Evolutionary conservation across 2,888 invertebrate genomes (phyloP).

Genomic region (Dromius quadrimaculatus): DNA sequence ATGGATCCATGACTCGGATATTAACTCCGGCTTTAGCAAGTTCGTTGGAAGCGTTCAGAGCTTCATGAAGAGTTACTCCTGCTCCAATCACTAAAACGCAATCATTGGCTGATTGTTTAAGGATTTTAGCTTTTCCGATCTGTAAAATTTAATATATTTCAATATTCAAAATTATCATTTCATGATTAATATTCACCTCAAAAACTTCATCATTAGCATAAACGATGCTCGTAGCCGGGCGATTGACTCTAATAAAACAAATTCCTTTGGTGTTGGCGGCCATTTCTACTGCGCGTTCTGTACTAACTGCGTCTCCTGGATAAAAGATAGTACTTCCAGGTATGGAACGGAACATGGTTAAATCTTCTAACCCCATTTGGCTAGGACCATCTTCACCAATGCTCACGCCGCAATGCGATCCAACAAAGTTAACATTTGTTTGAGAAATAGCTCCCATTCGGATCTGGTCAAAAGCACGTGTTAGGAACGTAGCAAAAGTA

Average conservation of each 20-base stretch:
- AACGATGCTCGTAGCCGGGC: conserved; percentile 89
- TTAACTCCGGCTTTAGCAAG: conserved; percentile 79
- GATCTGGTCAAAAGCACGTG: conserved; percentile 97
- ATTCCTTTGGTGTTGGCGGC: conserved; percentile 96
- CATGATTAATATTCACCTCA: conserved; percentile 68
- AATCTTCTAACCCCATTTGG: conserved; percentile 99
- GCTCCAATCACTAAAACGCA: conserved; percentile 90
- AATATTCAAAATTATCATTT: conserved; percentile 7
- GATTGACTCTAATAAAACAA: conserved; percentile 95
- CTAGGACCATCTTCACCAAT: conserved; percentile 99
- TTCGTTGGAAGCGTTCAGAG: conserved; percentile 83
- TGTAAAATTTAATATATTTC: conserved; percentile 59
- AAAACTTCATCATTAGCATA: conserved; percentile 89
- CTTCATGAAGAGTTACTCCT: conserved; percentile 94
- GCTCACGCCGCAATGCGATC: conserved; percentile 97
- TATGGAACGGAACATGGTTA: conserved; percentile 93
- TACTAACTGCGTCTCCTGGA: conserved; percentile 92
- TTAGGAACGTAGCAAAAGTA: conserved; percentile 98
- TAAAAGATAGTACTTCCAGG: conserved; percentile 86
- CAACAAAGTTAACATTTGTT: conserved; percentile 95
- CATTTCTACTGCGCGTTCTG: conserved; percentile 94
- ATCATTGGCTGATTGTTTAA: conserved; percentile 82
- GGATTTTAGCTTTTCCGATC: conserved; percentile 83
- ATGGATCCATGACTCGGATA: conserved; percentile 91
- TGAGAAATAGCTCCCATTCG: conserved; percentile 99